Conservation (phyloP, 1,140 invertebrate species). For the Euwallacea fornicatus region DNA sequence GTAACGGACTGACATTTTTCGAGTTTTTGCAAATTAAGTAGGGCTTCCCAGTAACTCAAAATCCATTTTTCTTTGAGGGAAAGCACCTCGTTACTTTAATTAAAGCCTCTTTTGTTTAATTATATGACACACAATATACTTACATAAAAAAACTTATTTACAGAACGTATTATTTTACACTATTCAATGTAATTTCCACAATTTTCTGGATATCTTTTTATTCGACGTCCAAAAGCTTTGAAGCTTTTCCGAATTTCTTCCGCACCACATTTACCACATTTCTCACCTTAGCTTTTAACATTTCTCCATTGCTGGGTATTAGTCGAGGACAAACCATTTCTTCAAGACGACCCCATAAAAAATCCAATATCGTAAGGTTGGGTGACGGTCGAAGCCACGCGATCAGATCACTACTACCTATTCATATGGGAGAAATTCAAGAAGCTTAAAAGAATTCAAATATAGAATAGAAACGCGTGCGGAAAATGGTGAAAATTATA, state of each 20-base stretch:
- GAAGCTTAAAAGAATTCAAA: too few species aligned
- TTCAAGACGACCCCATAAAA: background rate
- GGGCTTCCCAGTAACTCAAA: too few species aligned
- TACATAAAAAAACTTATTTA: background rate
- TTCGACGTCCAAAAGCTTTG: background rate
- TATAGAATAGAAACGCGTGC: background rate
- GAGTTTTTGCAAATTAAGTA: too few species aligned
- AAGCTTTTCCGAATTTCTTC: background rate
- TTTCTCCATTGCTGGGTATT: background rate
- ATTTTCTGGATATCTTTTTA: background rate
- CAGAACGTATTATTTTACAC: background rate
- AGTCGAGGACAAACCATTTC: background rate
- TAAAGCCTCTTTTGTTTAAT: background rate
- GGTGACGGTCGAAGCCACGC: background rate
- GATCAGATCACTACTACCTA: background rate
- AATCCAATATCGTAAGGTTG: background rate
- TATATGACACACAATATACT: background rate
- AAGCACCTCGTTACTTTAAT: too few species aligned
- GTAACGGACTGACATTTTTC: too few species aligned
- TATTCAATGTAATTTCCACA: background rate
- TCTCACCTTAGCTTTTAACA: background rate
- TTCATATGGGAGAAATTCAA: too few species aligned
- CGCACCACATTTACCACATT: background rate
- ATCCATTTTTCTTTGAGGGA: too few species aligned
- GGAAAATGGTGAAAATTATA: too few species aligned